Evolutionary conservation across 2,888 invertebrate species (phyloP).

Genomic region (Agelastica alni): DNA sequence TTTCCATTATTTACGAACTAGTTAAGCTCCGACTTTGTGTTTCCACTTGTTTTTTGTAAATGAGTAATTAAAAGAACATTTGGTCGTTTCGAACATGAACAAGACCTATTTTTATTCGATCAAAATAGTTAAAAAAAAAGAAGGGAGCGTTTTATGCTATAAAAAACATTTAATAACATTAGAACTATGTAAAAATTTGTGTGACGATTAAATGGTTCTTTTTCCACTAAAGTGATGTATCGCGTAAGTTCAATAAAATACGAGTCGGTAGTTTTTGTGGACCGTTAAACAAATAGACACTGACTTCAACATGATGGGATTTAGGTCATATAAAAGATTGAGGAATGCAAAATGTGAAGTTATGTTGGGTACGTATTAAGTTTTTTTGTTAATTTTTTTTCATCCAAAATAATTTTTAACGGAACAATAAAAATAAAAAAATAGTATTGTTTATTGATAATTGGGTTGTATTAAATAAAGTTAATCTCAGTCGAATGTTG

Average conservation of each 20-base stretch:
- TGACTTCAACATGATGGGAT: slow-evolving; percentile 60
- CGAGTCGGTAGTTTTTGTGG: slow-evolving; percentile 15
- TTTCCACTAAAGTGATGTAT: slow-evolving; percentile 10
- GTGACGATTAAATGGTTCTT: slow-evolving; percentile 15
- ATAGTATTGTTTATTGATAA: no score
- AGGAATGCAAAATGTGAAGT: slow-evolving; percentile 72
- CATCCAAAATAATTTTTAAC: no score
- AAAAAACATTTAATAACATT: no score
- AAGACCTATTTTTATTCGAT: slow-evolving; percentile 8
- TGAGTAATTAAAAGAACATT: slow-evolving; percentile 17
- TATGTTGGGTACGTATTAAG: slow-evolving; percentile 67
- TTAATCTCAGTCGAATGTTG: no score
- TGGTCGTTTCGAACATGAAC: slow-evolving; percentile 9
- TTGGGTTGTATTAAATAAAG: no score
- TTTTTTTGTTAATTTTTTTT: no score
- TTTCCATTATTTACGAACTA: no score
- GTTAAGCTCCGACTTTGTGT: background rate
- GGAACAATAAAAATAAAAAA: no score
- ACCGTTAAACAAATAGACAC: slow-evolving; percentile 9
- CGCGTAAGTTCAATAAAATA: slow-evolving; percentile 13
- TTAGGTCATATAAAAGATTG: slow-evolving; percentile 66
- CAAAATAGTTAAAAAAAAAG: slow-evolving; percentile 8
- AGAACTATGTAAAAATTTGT: slow-evolving; percentile 24
- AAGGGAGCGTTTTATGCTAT: slow-evolving; percentile 1
- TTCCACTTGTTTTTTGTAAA: background rate